Conservation (phyloP, 2,888 invertebrate genomes). For the Ormyrus rosae region DNA sequence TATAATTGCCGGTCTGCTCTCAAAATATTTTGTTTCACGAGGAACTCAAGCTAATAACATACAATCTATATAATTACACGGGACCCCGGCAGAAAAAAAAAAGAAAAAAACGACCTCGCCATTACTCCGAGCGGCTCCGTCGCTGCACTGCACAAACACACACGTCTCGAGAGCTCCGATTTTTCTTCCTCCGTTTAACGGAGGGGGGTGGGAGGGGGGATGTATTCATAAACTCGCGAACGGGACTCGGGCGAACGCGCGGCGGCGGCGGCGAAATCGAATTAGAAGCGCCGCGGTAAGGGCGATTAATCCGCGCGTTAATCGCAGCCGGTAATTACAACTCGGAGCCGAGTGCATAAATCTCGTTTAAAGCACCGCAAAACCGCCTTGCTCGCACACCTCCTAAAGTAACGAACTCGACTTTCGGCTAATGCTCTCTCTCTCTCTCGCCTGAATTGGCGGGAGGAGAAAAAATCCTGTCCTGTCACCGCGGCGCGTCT, state of each 20-base stretch:
- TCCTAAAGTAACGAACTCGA: slow-evolving; percentile 11
- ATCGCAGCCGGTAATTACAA: neutral
- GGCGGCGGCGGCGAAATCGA: neutral
- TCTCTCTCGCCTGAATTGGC: neutral
- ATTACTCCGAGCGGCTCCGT: too few relatives aligned
- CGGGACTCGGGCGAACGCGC: too few relatives aligned
- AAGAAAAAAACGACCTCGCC: too few relatives aligned
- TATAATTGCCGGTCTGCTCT: neutral
- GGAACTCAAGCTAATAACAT: neutral
- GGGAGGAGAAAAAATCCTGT: slow-evolving; percentile 1
- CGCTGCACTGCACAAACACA: too few relatives aligned
- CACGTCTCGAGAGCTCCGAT: too few relatives aligned
- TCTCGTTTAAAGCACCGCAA: neutral
- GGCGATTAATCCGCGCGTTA: neutral
- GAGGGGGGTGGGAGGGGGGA: too few relatives aligned
- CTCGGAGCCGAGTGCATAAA: neutral
- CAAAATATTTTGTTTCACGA: neutral
- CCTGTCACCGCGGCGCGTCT: slow-evolving; percentile 51
- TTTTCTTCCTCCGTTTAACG: too few relatives aligned
- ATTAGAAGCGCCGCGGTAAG: neutral
- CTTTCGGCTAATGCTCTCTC: slow-evolving; percentile 12
- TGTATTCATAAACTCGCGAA: too few relatives aligned
- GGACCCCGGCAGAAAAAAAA: too few relatives aligned
- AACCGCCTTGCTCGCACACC: neutral
- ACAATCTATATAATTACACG: too few relatives aligned